Evolutionary conservation across 2,888 invertebrate species (phyloP).

Genomic region (Harpagoxenus sublaevis): DNA sequence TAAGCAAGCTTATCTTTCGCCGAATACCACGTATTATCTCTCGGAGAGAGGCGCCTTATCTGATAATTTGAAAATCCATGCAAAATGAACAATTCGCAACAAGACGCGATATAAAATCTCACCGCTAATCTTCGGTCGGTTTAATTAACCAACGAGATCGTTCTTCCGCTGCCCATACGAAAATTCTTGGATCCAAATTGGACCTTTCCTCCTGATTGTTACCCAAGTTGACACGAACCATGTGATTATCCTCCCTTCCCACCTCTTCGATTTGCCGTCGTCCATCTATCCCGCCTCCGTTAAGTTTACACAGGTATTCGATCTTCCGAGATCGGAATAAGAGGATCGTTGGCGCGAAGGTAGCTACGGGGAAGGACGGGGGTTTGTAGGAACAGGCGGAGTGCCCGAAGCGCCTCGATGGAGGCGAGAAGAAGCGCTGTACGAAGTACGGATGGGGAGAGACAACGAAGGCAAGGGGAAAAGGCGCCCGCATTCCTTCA

Average conservation of each 20-base stretch:
- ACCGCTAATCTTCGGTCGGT: conserved; percentile 28
- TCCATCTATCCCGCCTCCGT: conserved; percentile 44
- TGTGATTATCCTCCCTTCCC: conserved; percentile 56
- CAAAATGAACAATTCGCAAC: conserved; percentile 29
- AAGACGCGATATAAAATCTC: conserved; percentile 5
- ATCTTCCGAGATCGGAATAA: conserved; percentile 62
- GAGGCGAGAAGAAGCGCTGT: conserved; percentile 56
- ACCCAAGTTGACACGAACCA: conserved; percentile 64
- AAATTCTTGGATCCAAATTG: conserved; percentile 39
- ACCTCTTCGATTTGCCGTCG: conserved; percentile 29
- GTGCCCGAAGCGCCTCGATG: conserved; percentile 38
- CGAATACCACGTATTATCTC: conserved; percentile 3
- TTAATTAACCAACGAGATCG: conserved; percentile 46
- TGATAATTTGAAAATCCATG: conserved; percentile 7
- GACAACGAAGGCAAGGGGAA: conserved; percentile 40
- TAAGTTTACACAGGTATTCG: conserved; percentile 59
- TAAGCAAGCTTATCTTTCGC: background rate
- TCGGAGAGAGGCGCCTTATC: background rate
- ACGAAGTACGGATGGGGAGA: conserved; percentile 39
- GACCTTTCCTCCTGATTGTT: conserved; percentile 47
- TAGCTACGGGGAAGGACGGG: conserved; percentile 29
- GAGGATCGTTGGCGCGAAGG: conserved; percentile 47
- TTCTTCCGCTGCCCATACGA: conserved; percentile 40
- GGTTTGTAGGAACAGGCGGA: conserved; percentile 45
- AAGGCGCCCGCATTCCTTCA: conserved; percentile 82